Base-by-base conservation (phyloP, 2,797 vertebrate genomes). In the Astyanax mexicanus region DNA sequence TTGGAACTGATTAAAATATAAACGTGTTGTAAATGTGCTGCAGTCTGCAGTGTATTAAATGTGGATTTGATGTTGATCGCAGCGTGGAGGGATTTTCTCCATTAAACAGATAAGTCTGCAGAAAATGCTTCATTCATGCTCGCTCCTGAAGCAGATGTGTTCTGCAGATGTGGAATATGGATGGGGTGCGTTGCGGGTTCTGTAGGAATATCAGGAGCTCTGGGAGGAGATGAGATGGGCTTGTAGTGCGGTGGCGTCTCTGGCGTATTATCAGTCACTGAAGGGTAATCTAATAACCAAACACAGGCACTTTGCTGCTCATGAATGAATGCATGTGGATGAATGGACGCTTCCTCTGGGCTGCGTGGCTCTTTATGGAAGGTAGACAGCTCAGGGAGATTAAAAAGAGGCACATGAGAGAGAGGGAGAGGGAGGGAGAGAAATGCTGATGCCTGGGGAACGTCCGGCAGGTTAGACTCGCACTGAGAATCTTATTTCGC, bases 351-450 rank as follows among this genome's bases (percentile, higher is more conserved):
- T 47, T 79, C 65, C 54, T 77, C 70, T 69, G 54, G 44, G 76
- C 74, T 71, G 69, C 11, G 37, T 82, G 86, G 83, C 80, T 86
- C 81, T 87, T 78, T 84, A 80, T 83, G 85, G 84, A 87, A 88
- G 84, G 85, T 88, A 85, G 80, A 83, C 81, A 72, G 87, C 86
- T 84, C 80, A 72, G 65, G 83, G 88, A 88, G 88, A 91, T 90
- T 87, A 89, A 84, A 80, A 84, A 76, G 83, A 17, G 66, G 72
- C 11, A 85, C 12, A 25, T 88, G 83, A 85, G 87, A 79, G 82
- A 78, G 64, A 76, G 65, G 71, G 73, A 57, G 25, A 62, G 60
- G 74, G 49, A 45, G 55, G 66, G 66, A 27, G 69, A 72, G 74
- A 75, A 70, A 74, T 52, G 72, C 72, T 79, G 85, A 85, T 74